phyloP scores from a whole-genome alignment of 1,140 invertebrate species.

The Ostrea denselamellosa region DNA sequence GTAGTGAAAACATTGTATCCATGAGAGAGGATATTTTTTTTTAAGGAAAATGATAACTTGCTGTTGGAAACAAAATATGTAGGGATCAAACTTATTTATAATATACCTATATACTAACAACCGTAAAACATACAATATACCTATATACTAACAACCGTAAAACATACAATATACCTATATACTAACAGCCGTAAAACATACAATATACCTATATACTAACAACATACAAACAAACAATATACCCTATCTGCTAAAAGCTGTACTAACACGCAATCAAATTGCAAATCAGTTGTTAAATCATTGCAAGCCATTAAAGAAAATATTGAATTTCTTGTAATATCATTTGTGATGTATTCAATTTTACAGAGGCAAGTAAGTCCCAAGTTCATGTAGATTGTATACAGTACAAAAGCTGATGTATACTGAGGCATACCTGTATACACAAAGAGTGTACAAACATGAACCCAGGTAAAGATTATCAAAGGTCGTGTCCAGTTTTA shows the following conservation, averaged over 20 bases:
- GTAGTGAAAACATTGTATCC: too few species aligned
- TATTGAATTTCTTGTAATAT: too few species aligned
- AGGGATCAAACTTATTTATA: neutral
- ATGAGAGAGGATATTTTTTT: neutral
- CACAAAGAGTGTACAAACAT: neutral
- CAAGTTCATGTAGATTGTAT: neutral
- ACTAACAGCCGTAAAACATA: neutral
- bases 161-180: neutral
- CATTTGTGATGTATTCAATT: too few species aligned
- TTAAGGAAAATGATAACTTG: neutral
- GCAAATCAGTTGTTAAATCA: neutral
- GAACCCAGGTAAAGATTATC: neutral
- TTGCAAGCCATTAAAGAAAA: neutral
- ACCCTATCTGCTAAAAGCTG: too few species aligned
- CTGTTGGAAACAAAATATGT: neutral
- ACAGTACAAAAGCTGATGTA: neutral
- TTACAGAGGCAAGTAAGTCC: neutral
- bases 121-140: neutral
- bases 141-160: neutral
- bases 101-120: neutral
- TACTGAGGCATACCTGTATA: neutral
- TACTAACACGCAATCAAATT: neutral
- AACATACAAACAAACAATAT: neutral
- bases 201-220: neutral
- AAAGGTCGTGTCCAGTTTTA: neutral